Conservation (phyloP, 2,888 invertebrate genomes). For the Allygus modestus region DNA sequence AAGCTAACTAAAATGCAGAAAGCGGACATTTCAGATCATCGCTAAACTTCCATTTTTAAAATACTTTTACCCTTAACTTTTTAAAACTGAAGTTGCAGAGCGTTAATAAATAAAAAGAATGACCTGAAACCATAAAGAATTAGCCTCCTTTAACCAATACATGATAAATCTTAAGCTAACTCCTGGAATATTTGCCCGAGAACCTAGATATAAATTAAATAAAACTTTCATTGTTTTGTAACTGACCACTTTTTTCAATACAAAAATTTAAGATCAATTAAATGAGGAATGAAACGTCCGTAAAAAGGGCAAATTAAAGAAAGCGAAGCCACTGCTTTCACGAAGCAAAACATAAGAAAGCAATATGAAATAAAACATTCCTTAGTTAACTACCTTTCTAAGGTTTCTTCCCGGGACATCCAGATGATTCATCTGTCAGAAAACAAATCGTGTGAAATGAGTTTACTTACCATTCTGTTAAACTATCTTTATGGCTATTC, state of each 20-base stretch:
- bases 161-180: too few relatives aligned
- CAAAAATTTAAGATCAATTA: background rate
- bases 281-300: background rate
- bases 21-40: background rate
- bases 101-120: too few relatives aligned
- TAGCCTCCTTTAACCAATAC: too few relatives aligned
- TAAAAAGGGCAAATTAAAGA: constrained; percentile 31
- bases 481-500: background rate
- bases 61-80: background rate
- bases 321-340: constrained; percentile 47
- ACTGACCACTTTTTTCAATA: background rate
- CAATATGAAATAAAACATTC: constrained; percentile 32
- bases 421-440: constrained; percentile 72
- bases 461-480: constrained; percentile 31
- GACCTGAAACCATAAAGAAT: too few relatives aligned
- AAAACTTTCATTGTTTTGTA: too few relatives aligned
- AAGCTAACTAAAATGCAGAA: constrained; percentile 8
- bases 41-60: background rate
- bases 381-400: constrained; percentile 71
- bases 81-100: background rate
- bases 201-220: too few relatives aligned
- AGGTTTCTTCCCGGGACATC: constrained; percentile 72
- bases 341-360: constrained; percentile 46
- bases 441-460: constrained; percentile 62
- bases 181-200: too few relatives aligned